Conservation (phyloP, 2,888 invertebrate genomes). For the Tinea semifulvella region DNA sequence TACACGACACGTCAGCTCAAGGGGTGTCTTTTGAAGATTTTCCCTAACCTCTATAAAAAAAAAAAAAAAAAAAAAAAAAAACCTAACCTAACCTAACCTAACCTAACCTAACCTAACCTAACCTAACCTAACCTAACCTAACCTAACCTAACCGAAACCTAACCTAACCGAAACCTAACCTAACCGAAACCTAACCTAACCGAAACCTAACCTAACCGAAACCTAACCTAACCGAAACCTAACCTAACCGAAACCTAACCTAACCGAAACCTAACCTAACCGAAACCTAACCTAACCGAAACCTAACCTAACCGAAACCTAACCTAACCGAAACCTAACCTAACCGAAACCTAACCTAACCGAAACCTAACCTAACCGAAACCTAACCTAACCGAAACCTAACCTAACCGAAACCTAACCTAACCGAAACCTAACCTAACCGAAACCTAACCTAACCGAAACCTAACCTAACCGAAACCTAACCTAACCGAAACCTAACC, state of each 20-base stretch:
- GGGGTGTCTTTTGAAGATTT: not conserved
- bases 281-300: constrained; percentile 18
- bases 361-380: constrained; percentile 18
- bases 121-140: constrained; percentile 18
- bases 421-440: constrained; percentile 18
- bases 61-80: constrained; percentile 7
- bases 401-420: constrained; percentile 19
- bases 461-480: constrained; percentile 19
- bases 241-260: constrained; percentile 18
- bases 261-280: constrained; percentile 18
- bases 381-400: constrained; percentile 17
- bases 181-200: constrained; percentile 18
- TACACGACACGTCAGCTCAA: not conserved
- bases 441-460: constrained; percentile 17
- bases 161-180: constrained; percentile 19
- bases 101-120: constrained; percentile 18
- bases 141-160: constrained; percentile 18
- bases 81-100: constrained; percentile 19
- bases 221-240: constrained; percentile 18
- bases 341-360: constrained; percentile 19
- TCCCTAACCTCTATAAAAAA: not conserved
- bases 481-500: constrained; percentile 18
- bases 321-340: constrained; percentile 18
- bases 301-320: constrained; percentile 18
- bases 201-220: constrained; percentile 19